These are phyloP conservation scores for Catharus minimus DNA, from an alignment of 2,113 vertebrate genomes.

Conservation along the genomic window DNA sequence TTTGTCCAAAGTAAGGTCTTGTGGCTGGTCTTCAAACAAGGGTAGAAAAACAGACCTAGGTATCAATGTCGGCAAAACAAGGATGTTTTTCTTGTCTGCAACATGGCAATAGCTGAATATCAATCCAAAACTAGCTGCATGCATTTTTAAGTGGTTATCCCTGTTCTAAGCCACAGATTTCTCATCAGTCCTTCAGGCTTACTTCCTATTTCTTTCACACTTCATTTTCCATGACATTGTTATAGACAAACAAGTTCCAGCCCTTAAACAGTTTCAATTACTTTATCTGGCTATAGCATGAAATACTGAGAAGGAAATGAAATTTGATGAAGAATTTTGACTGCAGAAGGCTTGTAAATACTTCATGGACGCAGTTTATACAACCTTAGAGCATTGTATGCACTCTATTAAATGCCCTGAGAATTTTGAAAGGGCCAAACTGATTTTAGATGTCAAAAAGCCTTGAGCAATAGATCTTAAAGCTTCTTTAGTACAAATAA, in stretches of 20 bases:
- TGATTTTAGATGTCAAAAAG: neutral
- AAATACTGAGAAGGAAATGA: neutral
- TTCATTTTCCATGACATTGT: neutral
- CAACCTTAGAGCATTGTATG: neutral
- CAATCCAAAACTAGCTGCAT: neutral
- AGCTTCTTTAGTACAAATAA: neutral
- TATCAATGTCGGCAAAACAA: neutral
- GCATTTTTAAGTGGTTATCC: neutral
- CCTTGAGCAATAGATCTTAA: neutral
- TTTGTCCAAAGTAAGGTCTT: neutral
- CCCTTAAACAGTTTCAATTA: neutral
- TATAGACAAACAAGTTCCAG: neutral
- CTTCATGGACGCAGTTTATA: neutral
- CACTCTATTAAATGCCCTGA: neutral
- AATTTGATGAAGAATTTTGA: neutral
- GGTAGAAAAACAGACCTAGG: neutral
- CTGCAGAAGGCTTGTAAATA: neutral
- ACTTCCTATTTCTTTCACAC: neutral
- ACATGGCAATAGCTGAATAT: neutral
- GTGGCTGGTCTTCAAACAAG: neutral
- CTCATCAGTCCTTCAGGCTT: rapidly evolving
- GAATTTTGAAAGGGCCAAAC: neutral
- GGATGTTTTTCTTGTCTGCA: neutral
- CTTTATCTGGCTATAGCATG: neutral
- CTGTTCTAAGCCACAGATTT: neutral